Evolutionary conservation across 2,797 vertebrate species (phyloP), one percentile per base, ranked within the genome.

Genomic region (Myoxocephalus aenaeus): DNA sequence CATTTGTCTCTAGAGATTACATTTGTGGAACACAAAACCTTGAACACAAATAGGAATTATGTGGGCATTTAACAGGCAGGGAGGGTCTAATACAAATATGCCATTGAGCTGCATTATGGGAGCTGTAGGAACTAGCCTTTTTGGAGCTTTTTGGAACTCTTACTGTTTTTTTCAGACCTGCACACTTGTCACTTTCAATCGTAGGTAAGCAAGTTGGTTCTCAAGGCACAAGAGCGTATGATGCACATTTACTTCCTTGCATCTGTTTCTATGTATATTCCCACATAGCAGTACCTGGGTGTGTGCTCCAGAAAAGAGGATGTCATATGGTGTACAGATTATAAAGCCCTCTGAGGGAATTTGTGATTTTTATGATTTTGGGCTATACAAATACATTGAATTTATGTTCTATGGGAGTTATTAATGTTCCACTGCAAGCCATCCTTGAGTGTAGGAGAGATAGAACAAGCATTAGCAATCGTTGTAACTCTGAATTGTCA

Each of bases 1-100:
- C 20, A 20, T 22, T 53, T 46, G 22, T 10, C 1, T 51, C 22
- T 14, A n/a, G 69, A 65, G 32, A 40, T 1, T 15, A 20, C 20
- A 57, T 13, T 12, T 46, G 56, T 70, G 54, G 38, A 38, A 75
- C 25, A 48, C 29, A 27, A 70, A 61, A 38, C 13, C 32, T 73
- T 9, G 6, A 9, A 50, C 18, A 44, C 38, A 68, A 15, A 22
- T 18, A 57, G 18, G 9, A 53, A 63, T 32, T 18, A 48, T 56
- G 9, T 50, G 4, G 7, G 10, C 25, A 14, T 42, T 42, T 70
- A 32, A 2, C 5, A 11, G 36, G 25, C 34, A 29, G 9, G 11
- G 34, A 48, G 17, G 17, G 44, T 46, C 18, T 15, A n/a, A 72
- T 18, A 48, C 4, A n/a, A 62, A 44, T 0, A 61, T 68, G 14